Base-by-base conservation (phyloP, 1,140 invertebrate genomes). In the Venustaconcha ellipsiformis region DNA sequence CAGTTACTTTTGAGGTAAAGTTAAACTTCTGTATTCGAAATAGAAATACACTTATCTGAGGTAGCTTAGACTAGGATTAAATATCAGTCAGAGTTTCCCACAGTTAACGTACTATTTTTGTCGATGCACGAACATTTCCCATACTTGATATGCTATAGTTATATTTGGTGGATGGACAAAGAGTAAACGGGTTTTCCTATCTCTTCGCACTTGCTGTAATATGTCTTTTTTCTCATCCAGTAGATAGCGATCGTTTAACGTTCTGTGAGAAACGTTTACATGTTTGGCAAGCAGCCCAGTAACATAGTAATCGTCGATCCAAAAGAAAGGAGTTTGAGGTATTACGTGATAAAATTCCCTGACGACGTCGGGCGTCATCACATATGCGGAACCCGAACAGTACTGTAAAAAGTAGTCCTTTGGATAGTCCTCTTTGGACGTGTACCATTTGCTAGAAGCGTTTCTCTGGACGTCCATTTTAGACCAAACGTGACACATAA, bases 301-400 rank as follows among this genome's bases (percentile, higher is more conserved):
- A 17, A 88, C 78, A 75, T 87, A 89, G 26, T 87, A 84, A 80
- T 89, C 88, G 67, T 89, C 88, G 56, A 89, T 78, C 83, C 84
- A 88, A 67, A 89, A 84, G 37, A 82, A 83, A 5, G 83, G 86
- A 13, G 69, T 78, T 26, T 78, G 58, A 57, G 72, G 67, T 15
- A 82, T 78, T 57, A 72, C 79, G 17, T 73, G 57, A 62, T 86
- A 87, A 18, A 91, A 77, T 58, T 82, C 72, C 63, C 79, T 78
- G 1, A 88, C 83, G 57, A 89, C 81, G 71, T 87, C 85, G 8
- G 74, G 76, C 56, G 86, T 86, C 76, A 89, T 83, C 17, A 90
- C 68, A 56, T 88, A 85, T 13, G 82, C 83, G 77, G 89, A 88
- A 14, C 89, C 89, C 14, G 85, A 76, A 82, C 88, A 89, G 70